phyloP scores from a whole-genome alignment of 2,113 vertebrate species.

The Recurvirostra avosetta region DNA sequence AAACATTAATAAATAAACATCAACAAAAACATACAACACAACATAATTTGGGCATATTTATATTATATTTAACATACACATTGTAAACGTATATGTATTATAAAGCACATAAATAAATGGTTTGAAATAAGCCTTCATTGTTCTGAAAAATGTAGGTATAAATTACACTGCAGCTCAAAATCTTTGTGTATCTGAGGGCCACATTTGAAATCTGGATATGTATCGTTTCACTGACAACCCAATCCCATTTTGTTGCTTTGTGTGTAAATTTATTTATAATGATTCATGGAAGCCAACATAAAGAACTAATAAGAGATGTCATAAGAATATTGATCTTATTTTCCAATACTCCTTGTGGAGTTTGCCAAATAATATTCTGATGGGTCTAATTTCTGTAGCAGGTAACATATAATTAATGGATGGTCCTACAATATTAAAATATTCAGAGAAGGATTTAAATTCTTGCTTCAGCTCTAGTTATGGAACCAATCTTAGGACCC shows the following conservation, averaged over 20 bases:
- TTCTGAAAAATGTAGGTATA: not conserved
- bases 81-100: not conserved
- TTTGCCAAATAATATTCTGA: not conserved
- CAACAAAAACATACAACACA: not conserved
- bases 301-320: not conserved
- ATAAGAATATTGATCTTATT: not conserved
- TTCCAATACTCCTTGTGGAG: not conserved
- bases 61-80: not conserved
- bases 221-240: not conserved
- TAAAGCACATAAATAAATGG: not conserved
- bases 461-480: not conserved
- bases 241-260: not conserved
- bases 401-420: not conserved
- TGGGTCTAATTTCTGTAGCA: not conserved
- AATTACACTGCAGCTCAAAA: not conserved
- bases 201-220: not conserved
- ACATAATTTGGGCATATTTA: not conserved
- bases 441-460: not conserved
- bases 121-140: not conserved
- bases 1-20: not conserved
- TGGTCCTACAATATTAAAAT: not conserved
- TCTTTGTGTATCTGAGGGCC: not conserved
- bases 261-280: not conserved
- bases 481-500: not conserved
- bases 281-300: not conserved